Percentiles rank a stretch among this genome's conserved stretches.
Conservation (phyloP, 2,113 vertebrate species). For the Brachyhypopomus gauderio region DNA sequence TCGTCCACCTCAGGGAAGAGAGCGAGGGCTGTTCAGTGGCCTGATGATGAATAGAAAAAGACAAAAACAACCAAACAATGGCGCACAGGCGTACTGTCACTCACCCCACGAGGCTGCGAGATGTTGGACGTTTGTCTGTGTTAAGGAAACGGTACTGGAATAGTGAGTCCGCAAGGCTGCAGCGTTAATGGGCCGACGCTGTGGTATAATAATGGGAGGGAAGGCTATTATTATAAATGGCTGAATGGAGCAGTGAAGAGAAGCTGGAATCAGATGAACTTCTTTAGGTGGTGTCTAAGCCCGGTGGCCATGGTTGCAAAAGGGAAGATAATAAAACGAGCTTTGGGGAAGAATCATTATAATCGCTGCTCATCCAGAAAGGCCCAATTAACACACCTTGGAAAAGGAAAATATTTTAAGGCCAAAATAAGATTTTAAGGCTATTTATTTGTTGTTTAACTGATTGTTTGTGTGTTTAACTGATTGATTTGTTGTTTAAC, state of each 20-base stretch:
- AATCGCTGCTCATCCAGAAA: neutral
- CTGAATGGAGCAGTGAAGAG: neutral
- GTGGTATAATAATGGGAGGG: neutral
- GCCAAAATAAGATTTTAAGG: too few relatives aligned
- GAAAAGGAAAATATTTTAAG: too few relatives aligned
- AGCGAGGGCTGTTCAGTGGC: too few relatives aligned
- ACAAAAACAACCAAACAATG: too few relatives aligned
- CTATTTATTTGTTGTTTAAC: too few relatives aligned
- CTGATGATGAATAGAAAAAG: too few relatives aligned
- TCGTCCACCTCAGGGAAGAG: too few relatives aligned
- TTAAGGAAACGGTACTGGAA: neutral
- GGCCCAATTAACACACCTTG: too few relatives aligned
- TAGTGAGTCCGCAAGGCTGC: neutral
- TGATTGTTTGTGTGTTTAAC: too few relatives aligned
- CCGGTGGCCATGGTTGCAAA: neutral
- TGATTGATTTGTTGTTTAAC: too few relatives aligned
- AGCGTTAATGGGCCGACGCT: neutral
- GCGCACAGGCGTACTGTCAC: too few relatives aligned
- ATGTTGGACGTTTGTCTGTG: neutral
- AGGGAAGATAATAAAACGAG: neutral
- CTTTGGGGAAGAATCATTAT: neutral
- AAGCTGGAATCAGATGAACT: neutral
- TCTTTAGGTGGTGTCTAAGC: neutral
- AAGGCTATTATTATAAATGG: neutral
- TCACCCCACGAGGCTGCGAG: neutral